These are phyloP conservation scores for Megatriorchis doriae DNA, from an alignment of 2,113 vertebrate genomes.

Conservation along the genomic window DNA sequence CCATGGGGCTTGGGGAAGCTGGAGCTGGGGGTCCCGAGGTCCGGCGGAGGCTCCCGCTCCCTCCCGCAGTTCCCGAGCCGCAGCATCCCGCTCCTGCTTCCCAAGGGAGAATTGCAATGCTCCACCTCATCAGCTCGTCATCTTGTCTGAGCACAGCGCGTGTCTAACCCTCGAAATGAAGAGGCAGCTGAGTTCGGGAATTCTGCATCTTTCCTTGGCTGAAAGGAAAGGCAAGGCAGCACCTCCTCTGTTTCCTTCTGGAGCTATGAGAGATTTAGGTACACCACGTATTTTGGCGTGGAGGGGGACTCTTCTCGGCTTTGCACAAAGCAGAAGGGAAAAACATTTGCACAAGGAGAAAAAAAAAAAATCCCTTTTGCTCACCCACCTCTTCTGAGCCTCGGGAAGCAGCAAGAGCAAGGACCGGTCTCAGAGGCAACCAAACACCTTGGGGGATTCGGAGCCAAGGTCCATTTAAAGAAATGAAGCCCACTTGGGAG, in stretches of 20 bases:
- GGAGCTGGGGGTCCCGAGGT: neutral
- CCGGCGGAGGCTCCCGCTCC: fast-evolving
- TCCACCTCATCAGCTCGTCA: neutral
- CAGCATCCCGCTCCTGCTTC: neutral
- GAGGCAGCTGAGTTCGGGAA: neutral
- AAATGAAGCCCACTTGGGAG: neutral
- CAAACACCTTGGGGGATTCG: fast-evolving
- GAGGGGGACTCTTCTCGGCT: neutral
- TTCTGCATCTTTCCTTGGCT: neutral
- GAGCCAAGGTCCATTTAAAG: neutral
- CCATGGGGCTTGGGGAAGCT: neutral
- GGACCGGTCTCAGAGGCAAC: fast-evolving
- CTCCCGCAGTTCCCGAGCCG: neutral
- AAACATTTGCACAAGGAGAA: neutral
- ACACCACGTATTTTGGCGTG: fast-evolving
- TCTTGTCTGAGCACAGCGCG: neutral
- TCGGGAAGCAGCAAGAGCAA: neutral
- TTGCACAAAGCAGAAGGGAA: neutral
- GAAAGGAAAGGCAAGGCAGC: neutral
- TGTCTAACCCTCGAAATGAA: neutral
- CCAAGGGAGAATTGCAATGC: neutral
- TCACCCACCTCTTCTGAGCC: neutral
- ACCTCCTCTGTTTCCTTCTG: neutral
- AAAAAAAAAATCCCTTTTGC: too few species aligned
- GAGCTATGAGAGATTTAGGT: fast-evolving